These are phyloP conservation scores for Zaprionus vittiger DNA, from an alignment of 1,140 invertebrate genomes.

Conservation along the genomic window DNA sequence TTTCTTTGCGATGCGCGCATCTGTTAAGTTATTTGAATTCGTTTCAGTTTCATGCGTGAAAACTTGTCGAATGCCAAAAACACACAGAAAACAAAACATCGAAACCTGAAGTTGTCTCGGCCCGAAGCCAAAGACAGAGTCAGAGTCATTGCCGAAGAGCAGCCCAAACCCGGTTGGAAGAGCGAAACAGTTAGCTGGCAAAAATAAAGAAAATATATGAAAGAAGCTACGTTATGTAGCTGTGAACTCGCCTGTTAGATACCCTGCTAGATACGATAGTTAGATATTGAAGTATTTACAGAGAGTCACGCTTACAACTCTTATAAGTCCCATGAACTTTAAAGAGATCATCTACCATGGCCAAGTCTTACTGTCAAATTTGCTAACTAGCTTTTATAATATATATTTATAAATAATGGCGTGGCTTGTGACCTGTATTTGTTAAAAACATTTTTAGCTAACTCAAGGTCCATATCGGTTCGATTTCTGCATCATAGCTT, in stretches of 20 bases:
- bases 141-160: background rate
- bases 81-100: background rate
- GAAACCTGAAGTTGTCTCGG: background rate
- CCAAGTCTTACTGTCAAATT: too few species aligned
- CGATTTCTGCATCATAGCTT: too few species aligned
- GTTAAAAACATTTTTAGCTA: too few species aligned
- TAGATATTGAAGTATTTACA: background rate
- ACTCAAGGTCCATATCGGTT: too few species aligned
- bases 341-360: too few species aligned
- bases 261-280: background rate
- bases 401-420: too few species aligned
- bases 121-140: background rate
- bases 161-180: conserved; percentile 11
- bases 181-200: conserved; percentile 8
- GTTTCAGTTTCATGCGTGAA: conserved; percentile 78
- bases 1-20: conserved; percentile 37
- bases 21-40: conserved; percentile 64
- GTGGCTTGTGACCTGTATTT: too few species aligned
- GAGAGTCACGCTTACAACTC: too few species aligned
- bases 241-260: background rate
- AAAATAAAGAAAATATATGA: background rate
- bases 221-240: background rate
- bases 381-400: too few species aligned
- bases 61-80: conserved; percentile 71
- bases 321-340: too few species aligned